A percentile compares a stretch with the other conserved stretches of the same genome.
Conservation (phyloP, 2,888 invertebrate species). For the Orthosia cruda region DNA sequence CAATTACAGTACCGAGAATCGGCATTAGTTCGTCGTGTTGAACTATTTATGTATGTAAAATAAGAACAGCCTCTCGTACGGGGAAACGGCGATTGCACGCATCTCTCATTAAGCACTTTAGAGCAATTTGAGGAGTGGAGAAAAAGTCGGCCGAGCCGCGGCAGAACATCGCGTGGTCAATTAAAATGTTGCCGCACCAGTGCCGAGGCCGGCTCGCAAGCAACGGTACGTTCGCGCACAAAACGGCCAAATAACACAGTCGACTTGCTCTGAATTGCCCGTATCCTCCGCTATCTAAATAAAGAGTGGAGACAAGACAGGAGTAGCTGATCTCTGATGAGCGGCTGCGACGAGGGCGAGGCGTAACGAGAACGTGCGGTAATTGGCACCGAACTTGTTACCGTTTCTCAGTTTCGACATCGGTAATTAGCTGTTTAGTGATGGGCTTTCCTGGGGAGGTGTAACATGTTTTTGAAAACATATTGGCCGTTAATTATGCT, state of each 20-base stretch:
- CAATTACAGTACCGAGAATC: constrained; percentile 91
- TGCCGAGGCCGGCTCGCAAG: constrained; percentile 76
- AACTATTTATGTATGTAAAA: constrained; percentile 92
- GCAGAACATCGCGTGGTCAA: constrained; percentile 91
- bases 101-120: constrained; percentile 92
- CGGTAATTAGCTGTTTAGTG: constrained; percentile 47
- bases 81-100: constrained; percentile 91
- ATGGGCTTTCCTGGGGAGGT: constrained; percentile 3
- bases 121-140: constrained; percentile 90
- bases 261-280: constrained; percentile 83
- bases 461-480: background rate
- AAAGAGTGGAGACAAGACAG: constrained; percentile 71
- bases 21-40: constrained; percentile 89
- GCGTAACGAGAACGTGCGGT: constrained; percentile 33
- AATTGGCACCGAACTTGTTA: constrained; percentile 61
- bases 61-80: constrained; percentile 90
- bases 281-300: constrained; percentile 86
- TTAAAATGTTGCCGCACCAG: constrained; percentile 89
- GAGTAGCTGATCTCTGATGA: constrained; percentile 69
- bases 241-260: constrained; percentile 79
- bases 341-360: constrained; percentile 30
- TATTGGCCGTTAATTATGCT: background rate
- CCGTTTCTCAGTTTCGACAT: constrained; percentile 46
- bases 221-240: constrained; percentile 81
- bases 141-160: constrained; percentile 89